Evolutionary conservation across 2,113 vertebrate species (phyloP).

Genomic region (Scalopus aquaticus): DNA sequence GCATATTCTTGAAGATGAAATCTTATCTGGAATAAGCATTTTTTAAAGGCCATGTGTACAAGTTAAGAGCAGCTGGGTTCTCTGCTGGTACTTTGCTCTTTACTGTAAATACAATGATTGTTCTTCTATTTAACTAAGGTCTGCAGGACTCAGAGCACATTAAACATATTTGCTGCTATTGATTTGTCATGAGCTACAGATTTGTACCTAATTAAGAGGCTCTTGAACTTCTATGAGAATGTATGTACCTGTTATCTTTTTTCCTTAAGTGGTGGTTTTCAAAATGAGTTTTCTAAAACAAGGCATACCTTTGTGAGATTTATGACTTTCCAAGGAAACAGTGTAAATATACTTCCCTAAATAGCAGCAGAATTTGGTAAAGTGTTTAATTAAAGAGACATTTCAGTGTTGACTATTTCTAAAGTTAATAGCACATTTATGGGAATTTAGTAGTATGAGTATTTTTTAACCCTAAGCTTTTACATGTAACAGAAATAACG

Average conservation of each 20-base stretch:
- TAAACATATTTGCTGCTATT: slow-evolving; percentile 29
- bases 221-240: background rate
- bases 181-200: slow-evolving; percentile 14
- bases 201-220: background rate
- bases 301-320: slow-evolving; percentile 14
- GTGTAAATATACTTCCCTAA: background rate
- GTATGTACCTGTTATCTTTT: background rate
- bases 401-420: slow-evolving; percentile 7
- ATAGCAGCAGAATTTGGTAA: background rate
- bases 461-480: background rate
- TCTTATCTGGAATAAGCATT: background rate
- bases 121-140: slow-evolving; percentile 48
- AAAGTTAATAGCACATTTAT: background rate
- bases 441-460: background rate
- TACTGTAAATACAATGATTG: slow-evolving; percentile 53
- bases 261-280: background rate
- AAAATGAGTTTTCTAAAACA: background rate
- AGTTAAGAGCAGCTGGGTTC: background rate
- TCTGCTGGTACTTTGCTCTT: slow-evolving; percentile 42
- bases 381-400: background rate
- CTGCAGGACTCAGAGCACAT: background rate
- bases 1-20: background rate
- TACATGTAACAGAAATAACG: background rate
- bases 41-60: background rate
- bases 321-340: background rate